Base-by-base conservation (phyloP, 2,113 vertebrate genomes). In the Nibea albiflora region DNA sequence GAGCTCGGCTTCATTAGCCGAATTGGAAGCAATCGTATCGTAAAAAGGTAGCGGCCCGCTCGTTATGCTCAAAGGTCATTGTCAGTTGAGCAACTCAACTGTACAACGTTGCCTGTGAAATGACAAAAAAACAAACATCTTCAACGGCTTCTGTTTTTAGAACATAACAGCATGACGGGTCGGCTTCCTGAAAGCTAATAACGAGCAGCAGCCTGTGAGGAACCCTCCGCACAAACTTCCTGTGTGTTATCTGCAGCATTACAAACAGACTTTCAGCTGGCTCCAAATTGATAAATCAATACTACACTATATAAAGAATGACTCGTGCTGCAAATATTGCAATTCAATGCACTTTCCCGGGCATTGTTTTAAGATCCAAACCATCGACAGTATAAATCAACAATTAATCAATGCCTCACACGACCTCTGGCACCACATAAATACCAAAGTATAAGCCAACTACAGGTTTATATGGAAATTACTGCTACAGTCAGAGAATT, bases 281-380 rank as follows among this genome's bases (percentile, higher is more conserved):
- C 56, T 28, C 31, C 35, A 64, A 80, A 86, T 20, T 53, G 65
- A 85, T 64, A 58, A 72, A 89, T 89, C 83, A 76, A 85, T 85
- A 78, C 20, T 10, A 16, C 60, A 78, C 74, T 85, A 67, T 74
- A 84, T 83, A 67, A 90, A 81, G 63, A 81, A 80, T 50, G 24
- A 39, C 68, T 69, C 28, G 14, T 15, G 11, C 49, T 24, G 42
- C 73, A 76, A 81, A 65, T 74, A 73, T 53, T 77, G 66, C 7
- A 71, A 72, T 65, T 52, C 54, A 75, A 19, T 69, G 56, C 68
- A 50, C 39, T 81, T 86, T 79, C 28, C 22, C 16, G 19, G 20
- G 12, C 52, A 60, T 69, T 4, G 1, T 5, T 53, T 67, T 50
- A 35, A 60, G 20, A 77, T 53, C 24, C 2, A 1, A 76, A 47